phyloP scores from a whole-genome alignment of 1,140 invertebrate species.

The Phocides pigmalion region DNA sequence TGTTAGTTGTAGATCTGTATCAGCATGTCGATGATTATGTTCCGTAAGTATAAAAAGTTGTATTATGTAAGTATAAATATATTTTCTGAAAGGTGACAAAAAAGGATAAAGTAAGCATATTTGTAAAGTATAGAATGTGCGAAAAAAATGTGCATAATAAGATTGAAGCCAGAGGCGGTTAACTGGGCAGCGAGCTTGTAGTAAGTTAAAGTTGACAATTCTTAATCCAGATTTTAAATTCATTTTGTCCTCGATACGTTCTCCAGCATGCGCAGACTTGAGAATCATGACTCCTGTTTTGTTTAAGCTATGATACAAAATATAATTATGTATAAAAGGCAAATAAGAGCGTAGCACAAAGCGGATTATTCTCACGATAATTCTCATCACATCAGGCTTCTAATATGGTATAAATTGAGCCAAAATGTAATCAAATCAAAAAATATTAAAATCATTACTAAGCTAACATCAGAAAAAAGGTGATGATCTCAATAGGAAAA shows the following conservation, averaged over 20 bases:
- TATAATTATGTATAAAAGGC: slow-evolving; percentile 41
- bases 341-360: slow-evolving; percentile 61
- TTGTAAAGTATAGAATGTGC: slow-evolving; percentile 44
- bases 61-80: slow-evolving; percentile 14
- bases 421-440: slow-evolving; percentile 71
- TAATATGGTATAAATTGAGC: slow-evolving; percentile 71
- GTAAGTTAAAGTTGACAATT: slow-evolving; percentile 4
- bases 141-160: slow-evolving; percentile 44
- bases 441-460: slow-evolving; percentile 22
- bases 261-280: slow-evolving; percentile 63
- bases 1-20: slow-evolving; percentile 30
- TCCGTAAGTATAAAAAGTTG: slow-evolving; percentile 5
- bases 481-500: slow-evolving; percentile 30
- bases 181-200: slow-evolving; percentile 27
- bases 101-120: slow-evolving; percentile 21
- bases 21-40: slow-evolving; percentile 28
- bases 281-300: slow-evolving; percentile 44
- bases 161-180: slow-evolving; percentile 48
- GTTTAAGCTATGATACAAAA: slow-evolving; percentile 49
- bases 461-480: slow-evolving; percentile 16
- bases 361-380: slow-evolving; percentile 53
- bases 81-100: not conserved
- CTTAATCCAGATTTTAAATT: slow-evolving; percentile 4
- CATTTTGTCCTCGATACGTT: slow-evolving; percentile 28
- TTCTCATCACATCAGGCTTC: slow-evolving; percentile 59